Base-by-base conservation (phyloP, 2,797 vertebrate species). In the Antennarius maculatus region DNA sequence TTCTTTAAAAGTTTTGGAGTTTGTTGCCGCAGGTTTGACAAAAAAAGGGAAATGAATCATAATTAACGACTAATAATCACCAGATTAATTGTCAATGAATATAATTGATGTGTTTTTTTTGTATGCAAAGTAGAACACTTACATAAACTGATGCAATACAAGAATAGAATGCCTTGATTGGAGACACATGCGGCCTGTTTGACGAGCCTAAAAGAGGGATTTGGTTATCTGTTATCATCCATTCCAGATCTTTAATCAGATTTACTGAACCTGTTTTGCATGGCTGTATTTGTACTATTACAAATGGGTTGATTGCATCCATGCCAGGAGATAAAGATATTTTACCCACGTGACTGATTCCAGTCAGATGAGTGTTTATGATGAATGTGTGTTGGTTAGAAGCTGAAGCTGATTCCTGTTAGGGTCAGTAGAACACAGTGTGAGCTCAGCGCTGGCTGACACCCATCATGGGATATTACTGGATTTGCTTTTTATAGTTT, bases 401-500 rank as follows among this genome's bases (percentile, higher is more conserved):
- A 57, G 18, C 45, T 80, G 58, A 42, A 50, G 59, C 77, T 52
- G 27, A 80, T 83, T 84, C 45, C 66, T 49, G 52, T 54, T 18
- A 49, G 46, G 70, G 69, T 83, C 77, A 81, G 79, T 66, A 53
- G 66, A 83, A 59, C 80, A 51, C 47, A 64, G 47, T 51, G 51
- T 78, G 71, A 83, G 66, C 74, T 79, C 71, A 74, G 31, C 31
- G 9, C 48, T 81, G 79, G 82, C 77, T 61, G 9, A 1, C 58
- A 42, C 15, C 51, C 69, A 71, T 48, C 39, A 54, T 57, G 63
- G 49, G 71, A 79, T 86, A 88, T 84, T 87, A 75, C 76, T 59
- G 53, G 27, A 4, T 9, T 16, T 18, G 66, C 82, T 89, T 87
- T 86, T 86, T 78, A 83, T 87, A 88, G 81, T 9, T 49, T 3